phyloP scores from a whole-genome alignment of 1,140 invertebrate species.

The Eurytemora carolleeae region DNA sequence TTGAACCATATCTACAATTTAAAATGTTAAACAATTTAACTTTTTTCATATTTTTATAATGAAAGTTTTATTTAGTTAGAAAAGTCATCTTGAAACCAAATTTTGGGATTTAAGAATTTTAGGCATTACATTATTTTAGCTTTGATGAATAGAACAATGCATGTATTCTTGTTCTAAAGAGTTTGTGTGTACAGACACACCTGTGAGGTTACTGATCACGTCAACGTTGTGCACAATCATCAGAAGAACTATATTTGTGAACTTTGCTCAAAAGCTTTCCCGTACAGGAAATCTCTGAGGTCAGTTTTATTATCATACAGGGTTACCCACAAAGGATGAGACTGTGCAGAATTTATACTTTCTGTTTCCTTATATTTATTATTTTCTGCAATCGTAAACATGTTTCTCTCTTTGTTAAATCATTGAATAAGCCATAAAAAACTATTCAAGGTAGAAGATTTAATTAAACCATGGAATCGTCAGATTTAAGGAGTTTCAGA shows the following conservation, averaged over 20 bases:
- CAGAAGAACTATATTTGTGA: not conserved
- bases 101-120: no score
- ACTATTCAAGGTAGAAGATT: not conserved
- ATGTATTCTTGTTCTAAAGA: no score
- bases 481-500: not conserved
- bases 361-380: not conserved
- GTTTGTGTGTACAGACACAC: not conserved
- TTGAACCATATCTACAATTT: no score
- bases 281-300: not conserved
- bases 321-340: no score
- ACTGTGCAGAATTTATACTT: no score
- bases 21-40: no score
- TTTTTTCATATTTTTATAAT: no score
- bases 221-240: not conserved
- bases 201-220: not conserved
- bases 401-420: not conserved
- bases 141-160: no score
- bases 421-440: not conserved
- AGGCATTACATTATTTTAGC: no score
- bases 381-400: not conserved
- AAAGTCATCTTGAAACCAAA: no score
- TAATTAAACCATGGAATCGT: not conserved
- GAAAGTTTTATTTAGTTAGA: no score
- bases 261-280: not conserved
- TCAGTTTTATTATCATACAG: no score